Base-by-base conservation (phyloP, 2,888 invertebrate species). In the Campoletis raptor region DNA sequence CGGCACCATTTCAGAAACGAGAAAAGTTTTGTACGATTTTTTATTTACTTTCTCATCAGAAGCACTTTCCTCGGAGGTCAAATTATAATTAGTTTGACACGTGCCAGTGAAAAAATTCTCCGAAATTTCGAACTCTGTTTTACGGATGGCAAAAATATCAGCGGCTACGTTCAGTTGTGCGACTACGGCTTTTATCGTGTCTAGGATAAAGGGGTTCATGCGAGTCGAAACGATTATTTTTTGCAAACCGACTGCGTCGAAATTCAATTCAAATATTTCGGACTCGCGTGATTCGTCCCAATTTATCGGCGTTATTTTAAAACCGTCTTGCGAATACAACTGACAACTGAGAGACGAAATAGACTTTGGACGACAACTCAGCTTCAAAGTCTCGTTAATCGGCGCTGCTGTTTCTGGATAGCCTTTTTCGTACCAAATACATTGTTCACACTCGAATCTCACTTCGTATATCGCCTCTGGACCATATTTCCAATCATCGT, bases 151-250 rank as follows among this genome's bases (percentile, higher is more conserved):
- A 0, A 79, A 86, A 0, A 91, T 30, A 18, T 89, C 80, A 0
- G 87, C 80, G 0, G 91, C 92, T 48, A 91, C 72, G 73, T 90
- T 91, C 48, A 92, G 66, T 69, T 92, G 89, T 21, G 88, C 90
- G 7, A 89, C 89, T 5, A 92, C 85, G 36, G 88, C 82, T 66
- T 90, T 86, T 4, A 91, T 84, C 69, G 90, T 88, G 66, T 92
- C 92, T 10, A 92, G 72, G 10, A 30, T 83, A n/a, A 83, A 72
- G 9, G 90, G 89, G 18, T 88, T 87, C 3, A 90, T 87, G 7
- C 87, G 88, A 37, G 88, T 88, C 10, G 90, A 89, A 2, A 92
- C 91, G 6, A 91, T 30, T 1, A 92, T 87, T 36, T 88, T 88
- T 0, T 90, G 85, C 37, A 92, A 73, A 0, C 92, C 92, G n/a